Evolutionary conservation across 2,113 vertebrate genomes (phyloP), one percentile per base, ranked within the genome.

Genomic region (Serilophus lunatus): DNA sequence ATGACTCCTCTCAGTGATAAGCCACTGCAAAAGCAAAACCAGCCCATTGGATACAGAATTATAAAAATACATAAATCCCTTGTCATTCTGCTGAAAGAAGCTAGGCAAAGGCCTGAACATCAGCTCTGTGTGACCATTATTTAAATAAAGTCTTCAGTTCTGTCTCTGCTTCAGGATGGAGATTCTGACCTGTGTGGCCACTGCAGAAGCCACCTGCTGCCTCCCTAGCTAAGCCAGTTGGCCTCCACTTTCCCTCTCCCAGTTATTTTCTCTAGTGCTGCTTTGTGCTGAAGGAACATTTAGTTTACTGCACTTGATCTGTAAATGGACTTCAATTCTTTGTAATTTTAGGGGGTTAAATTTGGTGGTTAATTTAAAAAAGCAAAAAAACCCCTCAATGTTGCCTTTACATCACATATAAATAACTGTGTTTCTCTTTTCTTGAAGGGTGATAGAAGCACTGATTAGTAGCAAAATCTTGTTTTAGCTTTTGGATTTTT

Each of bases 401-500:
- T 98, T 98, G 98, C 98, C 98, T 98, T 98, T 98, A 98, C 95
- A 97, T 98, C 97, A 98, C 97, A 97, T 97, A 97, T 80, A 97
- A 98, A 95, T 98, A 98, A 97, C 96, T 97, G 92, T 96, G 88
- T 95, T 95, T 97, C 93, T 96, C 90, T 97, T 97, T 97, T 97
- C 93, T 95, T 96, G 93, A 97, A 97, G 84, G 86, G 93, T 97
- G 95, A 96, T 98, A 98, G 97, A 98, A 98, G 97, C 98, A 98
- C 98, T 98, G 97, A 98, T 97, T 85, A 96, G 97, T 97, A 98
- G 97, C 97, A 98, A 97, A 97, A 96, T 96, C 94, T 97, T 97
- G 97, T 97, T 98, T 98, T 97, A 97, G 97, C 97, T 97, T 97
- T 98, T 97, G 97, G 93, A 93, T 87, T 97, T 96, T 97, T 93